Evolutionary conservation across 2,888 invertebrate species (phyloP).

Genomic region (Drosophila nr. medialis): DNA sequence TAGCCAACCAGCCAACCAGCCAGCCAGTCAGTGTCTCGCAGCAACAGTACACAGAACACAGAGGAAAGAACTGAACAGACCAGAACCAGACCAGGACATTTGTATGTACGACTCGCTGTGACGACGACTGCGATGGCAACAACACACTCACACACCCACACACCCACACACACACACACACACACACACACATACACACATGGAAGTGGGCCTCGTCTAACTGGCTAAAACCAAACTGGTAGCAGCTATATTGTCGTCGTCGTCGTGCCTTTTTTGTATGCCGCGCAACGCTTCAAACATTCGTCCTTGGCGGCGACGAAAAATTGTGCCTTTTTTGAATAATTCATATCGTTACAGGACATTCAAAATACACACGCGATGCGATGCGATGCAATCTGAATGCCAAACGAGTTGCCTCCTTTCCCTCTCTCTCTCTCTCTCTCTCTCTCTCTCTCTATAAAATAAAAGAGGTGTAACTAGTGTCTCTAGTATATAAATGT

Average conservation of each 20-base stretch:
- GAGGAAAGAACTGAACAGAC: conserved; percentile 16
- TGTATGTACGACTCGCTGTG: conserved; percentile 73
- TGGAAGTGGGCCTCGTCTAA: conserved; percentile 60
- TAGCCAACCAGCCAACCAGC: conserved; percentile 43
- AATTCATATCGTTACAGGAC: conserved; percentile 85
- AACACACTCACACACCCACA: conserved; percentile 27
- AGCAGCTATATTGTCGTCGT: conserved; percentile 51
- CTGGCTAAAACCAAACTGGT: conserved; percentile 69
- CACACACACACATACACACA: conserved; percentile 33
- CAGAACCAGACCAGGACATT: conserved; percentile 68
- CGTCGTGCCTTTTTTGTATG: conserved; percentile 80
- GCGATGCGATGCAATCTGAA: conserved; percentile 83
- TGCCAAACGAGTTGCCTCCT: conserved; percentile 72
- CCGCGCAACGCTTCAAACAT: conserved; percentile 78
- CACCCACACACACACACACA: conserved; percentile 32
- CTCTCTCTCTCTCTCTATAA: background rate
- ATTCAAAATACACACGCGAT: conserved; percentile 83
- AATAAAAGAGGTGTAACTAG: conserved; percentile 42
- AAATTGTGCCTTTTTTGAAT: conserved; percentile 83
- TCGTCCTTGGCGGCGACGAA: conserved; percentile 83
- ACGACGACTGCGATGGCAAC: conserved; percentile 44
- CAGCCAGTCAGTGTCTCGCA: conserved; percentile 30
- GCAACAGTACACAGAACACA: conserved; percentile 19
- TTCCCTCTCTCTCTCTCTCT: background rate
- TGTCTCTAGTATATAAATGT: conserved; percentile 17